Evolutionary conservation across 2,888 invertebrate genomes (phyloP).

Genomic region (Cheiracanthium punctorium): DNA sequence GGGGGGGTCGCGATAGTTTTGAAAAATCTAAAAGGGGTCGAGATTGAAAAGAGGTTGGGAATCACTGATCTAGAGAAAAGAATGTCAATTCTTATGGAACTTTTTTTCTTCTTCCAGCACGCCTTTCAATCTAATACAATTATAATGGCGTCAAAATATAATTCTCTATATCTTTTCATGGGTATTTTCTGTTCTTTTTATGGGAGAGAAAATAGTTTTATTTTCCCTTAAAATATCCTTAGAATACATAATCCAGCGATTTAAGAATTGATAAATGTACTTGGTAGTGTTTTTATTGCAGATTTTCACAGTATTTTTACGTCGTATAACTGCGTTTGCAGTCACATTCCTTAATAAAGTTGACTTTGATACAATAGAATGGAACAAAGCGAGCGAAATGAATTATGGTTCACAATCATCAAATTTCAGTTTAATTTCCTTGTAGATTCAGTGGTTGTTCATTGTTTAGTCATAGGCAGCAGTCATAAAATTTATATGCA

Average conservation of each 20-base stretch:
- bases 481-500: slow-evolving; percentile 32
- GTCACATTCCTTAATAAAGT: slow-evolving; percentile 14
- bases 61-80: no score
- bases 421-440: slow-evolving; percentile 54
- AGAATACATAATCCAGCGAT: slow-evolving; percentile 6
- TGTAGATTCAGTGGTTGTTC: slow-evolving; percentile 18
- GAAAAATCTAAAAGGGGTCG: no score
- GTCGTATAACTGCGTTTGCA: not conserved
- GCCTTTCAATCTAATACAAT: no score
- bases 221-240: not conserved
- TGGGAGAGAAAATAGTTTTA: not conserved
- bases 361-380: slow-evolving; percentile 10
- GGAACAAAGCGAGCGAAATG: not conserved
- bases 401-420: slow-evolving; percentile 40
- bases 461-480: slow-evolving; percentile 37
- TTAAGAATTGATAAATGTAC: slow-evolving; percentile 8
- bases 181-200: not conserved
- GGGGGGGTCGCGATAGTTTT: no score
- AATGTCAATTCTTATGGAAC: no score
- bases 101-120: no score
- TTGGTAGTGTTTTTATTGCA: slow-evolving; percentile 11
- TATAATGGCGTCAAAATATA: not conserved
- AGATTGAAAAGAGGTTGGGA: no score
- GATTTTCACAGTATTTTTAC: slow-evolving; percentile 26
- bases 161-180: not conserved